These are phyloP conservation scores for Busseola fusca DNA, from an alignment of 2,888 invertebrate species.

Conservation along the genomic window DNA sequence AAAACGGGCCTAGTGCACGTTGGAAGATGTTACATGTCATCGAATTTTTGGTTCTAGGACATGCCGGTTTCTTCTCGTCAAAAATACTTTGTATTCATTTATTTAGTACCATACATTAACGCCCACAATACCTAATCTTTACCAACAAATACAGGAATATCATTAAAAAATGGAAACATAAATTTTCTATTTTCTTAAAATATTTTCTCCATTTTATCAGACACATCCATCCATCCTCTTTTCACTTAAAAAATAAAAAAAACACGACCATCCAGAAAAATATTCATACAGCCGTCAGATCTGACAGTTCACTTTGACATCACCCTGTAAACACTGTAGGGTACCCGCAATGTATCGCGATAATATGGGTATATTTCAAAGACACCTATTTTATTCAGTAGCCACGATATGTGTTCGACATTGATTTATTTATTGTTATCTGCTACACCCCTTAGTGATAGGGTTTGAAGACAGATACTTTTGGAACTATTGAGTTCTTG, in stretches of 20 bases:
- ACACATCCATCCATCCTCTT: constrained; percentile 22
- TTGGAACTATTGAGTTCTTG: constrained; percentile 30
- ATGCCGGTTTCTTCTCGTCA: too few species aligned
- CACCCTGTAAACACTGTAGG: constrained; percentile 66
- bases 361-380: constrained; percentile 83
- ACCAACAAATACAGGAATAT: background rate
- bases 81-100: background rate
- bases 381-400: constrained; percentile 84
- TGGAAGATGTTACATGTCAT: too few species aligned
- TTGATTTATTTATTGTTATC: constrained; percentile 82
- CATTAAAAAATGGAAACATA: background rate
- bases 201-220: background rate
- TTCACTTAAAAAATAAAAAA: constrained; percentile 36
- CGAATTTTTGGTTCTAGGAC: too few species aligned
- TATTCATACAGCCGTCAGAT: constrained; percentile 55
- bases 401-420: constrained; percentile 67
- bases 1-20: too few species aligned
- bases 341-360: constrained; percentile 74
- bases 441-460: constrained; percentile 58
- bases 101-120: background rate
- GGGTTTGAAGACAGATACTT: constrained; percentile 60
- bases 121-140: background rate
- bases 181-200: background rate
- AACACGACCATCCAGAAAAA: constrained; percentile 35
- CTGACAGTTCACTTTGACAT: constrained; percentile 58